These are phyloP conservation scores for Heliconius charithonia DNA, from an alignment of 2,888 invertebrate genomes.

Conservation along the genomic window DNA sequence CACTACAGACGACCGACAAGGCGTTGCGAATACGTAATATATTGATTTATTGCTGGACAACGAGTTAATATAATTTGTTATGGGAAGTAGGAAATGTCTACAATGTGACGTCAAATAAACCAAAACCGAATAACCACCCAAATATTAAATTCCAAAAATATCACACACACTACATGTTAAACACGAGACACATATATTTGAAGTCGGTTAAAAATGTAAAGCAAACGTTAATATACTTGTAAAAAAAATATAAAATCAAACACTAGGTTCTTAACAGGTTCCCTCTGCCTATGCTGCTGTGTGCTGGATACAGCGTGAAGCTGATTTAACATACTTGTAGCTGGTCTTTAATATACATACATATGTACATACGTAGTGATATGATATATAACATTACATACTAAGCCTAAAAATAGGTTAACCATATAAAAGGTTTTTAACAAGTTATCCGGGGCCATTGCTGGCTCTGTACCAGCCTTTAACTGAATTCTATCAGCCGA, in stretches of 20 bases:
- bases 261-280: too few species aligned
- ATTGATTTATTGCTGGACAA: neutral
- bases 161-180: too few species aligned
- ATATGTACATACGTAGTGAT: neutral
- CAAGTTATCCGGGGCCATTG: conserved; percentile 20
- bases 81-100: neutral
- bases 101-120: neutral
- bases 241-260: too few species aligned
- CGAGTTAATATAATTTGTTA: conserved; percentile 2
- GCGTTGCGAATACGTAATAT: conserved; percentile 2
- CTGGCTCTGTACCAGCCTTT: conserved; percentile 28
- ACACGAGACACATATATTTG: too few species aligned
- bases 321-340: too few species aligned
- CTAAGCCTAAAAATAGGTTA: conserved; percentile 18
- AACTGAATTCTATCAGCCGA: conserved; percentile 32
- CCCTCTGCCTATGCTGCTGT: too few species aligned
- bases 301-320: too few species aligned
- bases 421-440: conserved; percentile 19
- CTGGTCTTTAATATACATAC: neutral
- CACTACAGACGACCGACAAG: neutral
- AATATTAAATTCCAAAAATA: too few species aligned
- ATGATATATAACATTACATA: neutral
- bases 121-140: neutral
- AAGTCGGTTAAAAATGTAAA: neutral
- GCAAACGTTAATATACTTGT: neutral